phyloP scores from a whole-genome alignment of 2,888 invertebrate species.

The Boloria euphrosyne region DNA sequence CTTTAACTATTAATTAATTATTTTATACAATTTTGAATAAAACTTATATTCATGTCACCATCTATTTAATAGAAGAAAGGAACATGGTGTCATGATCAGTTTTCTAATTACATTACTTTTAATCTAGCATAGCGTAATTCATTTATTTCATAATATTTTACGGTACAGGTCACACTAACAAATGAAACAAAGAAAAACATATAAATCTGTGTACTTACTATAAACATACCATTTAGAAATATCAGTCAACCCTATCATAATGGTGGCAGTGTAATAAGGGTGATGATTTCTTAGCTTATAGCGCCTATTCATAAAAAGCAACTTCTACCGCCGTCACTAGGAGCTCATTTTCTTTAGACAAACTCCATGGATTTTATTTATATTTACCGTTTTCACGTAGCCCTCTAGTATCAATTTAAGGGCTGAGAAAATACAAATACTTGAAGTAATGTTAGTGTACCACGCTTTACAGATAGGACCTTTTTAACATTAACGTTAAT shows the following conservation, averaged over 20 bases:
- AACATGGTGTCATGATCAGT: too few relatives aligned
- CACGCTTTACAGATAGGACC: background rate
- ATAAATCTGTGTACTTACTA: too few relatives aligned
- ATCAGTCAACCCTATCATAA: conserved; percentile 55
- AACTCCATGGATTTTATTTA: conserved; percentile 51
- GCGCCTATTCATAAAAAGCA: conserved; percentile 65
- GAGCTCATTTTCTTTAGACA: conserved; percentile 65
- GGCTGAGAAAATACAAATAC: background rate
- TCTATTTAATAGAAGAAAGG: too few relatives aligned
- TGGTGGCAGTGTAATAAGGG: conserved; percentile 58
- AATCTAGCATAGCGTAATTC: too few relatives aligned
- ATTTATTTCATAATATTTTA: too few relatives aligned
- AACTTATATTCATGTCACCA: too few relatives aligned
- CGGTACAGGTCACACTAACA: too few relatives aligned
- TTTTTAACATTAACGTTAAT: background rate
- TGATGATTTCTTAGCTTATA: conserved; percentile 74
- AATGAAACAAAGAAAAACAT: too few relatives aligned
- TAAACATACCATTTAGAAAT: background rate
- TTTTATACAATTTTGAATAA: background rate
- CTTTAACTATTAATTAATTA: background rate
- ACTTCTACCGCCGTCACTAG: conserved; percentile 65
- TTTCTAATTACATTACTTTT: too few relatives aligned
- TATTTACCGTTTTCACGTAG: conserved; percentile 1
- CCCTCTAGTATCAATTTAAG: conserved; percentile 9
- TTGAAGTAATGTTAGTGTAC: background rate